Percentiles rank a stretch among this genome's conserved stretches.
Evolutionary conservation across 2,797 vertebrate species (phyloP).

Genomic region (Arremon aurantiirostris): DNA sequence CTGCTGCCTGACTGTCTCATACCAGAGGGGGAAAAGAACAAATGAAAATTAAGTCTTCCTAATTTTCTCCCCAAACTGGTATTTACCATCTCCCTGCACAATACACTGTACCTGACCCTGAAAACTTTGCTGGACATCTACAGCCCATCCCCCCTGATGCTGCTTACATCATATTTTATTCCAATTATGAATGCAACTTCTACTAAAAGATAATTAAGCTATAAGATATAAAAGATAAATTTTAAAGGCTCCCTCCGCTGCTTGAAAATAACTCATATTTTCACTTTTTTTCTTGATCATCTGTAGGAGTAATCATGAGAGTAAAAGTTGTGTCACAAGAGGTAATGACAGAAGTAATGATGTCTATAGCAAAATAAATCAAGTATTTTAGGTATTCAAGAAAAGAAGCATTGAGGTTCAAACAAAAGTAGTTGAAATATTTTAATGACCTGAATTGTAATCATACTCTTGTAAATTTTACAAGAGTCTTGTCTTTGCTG

Average conservation of each 20-base stretch:
- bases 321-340: not conserved
- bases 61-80: not conserved
- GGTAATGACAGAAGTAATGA: not conserved
- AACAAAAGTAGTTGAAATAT: not conserved
- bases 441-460: not conserved
- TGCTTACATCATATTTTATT: not conserved
- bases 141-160: not conserved
- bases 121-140: not conserved
- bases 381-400: not conserved
- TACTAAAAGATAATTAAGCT: not conserved
- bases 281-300: not conserved
- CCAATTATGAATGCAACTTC: not conserved
- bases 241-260: not conserved
- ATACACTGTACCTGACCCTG: not conserved
- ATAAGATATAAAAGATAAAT: not conserved
- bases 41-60: not conserved
- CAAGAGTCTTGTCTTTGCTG: not conserved
- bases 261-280: not conserved
- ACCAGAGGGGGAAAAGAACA: not conserved
- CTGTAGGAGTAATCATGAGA: not conserved
- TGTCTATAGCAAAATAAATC: not conserved
- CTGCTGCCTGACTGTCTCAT: not conserved
- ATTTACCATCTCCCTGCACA: not conserved
- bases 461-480: not conserved
- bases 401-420: not conserved